Evolutionary conservation across 2,888 invertebrate species (phyloP).

Genomic region (Hypolimnas misippus): DNA sequence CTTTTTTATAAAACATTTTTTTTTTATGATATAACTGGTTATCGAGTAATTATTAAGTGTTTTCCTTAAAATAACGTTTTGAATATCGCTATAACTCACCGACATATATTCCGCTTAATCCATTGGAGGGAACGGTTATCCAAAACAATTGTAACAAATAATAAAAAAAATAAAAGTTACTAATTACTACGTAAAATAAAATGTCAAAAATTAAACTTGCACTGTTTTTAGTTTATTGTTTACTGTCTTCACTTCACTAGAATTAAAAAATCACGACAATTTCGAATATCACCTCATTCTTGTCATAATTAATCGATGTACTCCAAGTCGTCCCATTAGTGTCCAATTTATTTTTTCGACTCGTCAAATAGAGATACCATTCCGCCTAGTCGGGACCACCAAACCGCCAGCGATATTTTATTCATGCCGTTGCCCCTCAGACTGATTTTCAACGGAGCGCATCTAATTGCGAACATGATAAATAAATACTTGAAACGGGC

Average conservation of each 20-base stretch:
- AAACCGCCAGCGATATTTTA: slow-evolving; percentile 68
- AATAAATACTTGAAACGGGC: slow-evolving; percentile 64
- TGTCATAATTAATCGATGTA: slow-evolving; percentile 62
- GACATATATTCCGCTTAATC: slow-evolving; percentile 41
- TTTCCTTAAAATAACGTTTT: neutral
- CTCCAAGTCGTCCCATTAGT: slow-evolving; percentile 51
- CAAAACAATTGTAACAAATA: slow-evolving; percentile 31
- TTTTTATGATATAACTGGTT: neutral
- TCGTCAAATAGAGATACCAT: slow-evolving; percentile 56
- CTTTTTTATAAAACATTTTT: neutral
- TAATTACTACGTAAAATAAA: slow-evolving; percentile 30
- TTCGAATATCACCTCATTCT: slow-evolving; percentile 64
- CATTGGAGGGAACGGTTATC: slow-evolving; percentile 26
- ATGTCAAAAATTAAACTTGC: slow-evolving; percentile 37
- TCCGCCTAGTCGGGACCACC: slow-evolving; percentile 62
- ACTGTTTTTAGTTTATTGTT: slow-evolving; percentile 35
- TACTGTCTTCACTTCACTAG: slow-evolving; percentile 39
- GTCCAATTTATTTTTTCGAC: slow-evolving; percentile 60
- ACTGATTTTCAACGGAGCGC: slow-evolving; percentile 69
- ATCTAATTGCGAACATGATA: slow-evolving; percentile 79
- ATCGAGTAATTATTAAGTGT: neutral
- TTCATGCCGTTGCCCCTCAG: slow-evolving; percentile 73
- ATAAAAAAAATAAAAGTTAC: slow-evolving; percentile 31
- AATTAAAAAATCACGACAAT: slow-evolving; percentile 28
- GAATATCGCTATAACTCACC: slow-evolving; percentile 46